Evolutionary conservation across 2,888 invertebrate species (phyloP).

Genomic region (Hipparchia semele): DNA sequence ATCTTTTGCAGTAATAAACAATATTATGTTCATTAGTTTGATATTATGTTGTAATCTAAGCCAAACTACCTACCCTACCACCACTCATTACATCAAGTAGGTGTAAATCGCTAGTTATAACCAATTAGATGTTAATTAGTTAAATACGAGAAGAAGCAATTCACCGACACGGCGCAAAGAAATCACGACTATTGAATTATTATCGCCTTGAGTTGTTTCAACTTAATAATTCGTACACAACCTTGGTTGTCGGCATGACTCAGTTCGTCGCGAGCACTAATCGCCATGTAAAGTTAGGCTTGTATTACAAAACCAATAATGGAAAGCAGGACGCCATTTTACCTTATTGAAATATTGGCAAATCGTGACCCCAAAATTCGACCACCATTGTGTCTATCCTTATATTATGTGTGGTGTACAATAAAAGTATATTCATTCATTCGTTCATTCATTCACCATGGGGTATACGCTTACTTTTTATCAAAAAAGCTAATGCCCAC

Average conservation of each 20-base stretch:
- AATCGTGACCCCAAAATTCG: slow-evolving; percentile 9
- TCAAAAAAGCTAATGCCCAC: no score
- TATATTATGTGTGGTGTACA: not conserved
- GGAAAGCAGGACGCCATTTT: slow-evolving; percentile 36
- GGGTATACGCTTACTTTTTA: no score
- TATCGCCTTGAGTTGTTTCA: slow-evolving; percentile 48
- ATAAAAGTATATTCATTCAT: not conserved
- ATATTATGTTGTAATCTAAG: not conserved
- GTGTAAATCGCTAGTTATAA: not conserved
- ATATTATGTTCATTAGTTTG: not conserved
- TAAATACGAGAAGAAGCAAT: slow-evolving; percentile 21
- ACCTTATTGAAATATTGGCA: slow-evolving; percentile 11
- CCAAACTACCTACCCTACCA: not conserved
- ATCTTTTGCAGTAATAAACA: no score
- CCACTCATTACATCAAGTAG: not conserved
- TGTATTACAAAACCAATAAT: slow-evolving; percentile 44
- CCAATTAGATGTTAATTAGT: slow-evolving; percentile 17
- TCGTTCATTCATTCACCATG: not conserved
- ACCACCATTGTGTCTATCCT: no score
- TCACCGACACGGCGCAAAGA: slow-evolving; percentile 25
- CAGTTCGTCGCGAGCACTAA: slow-evolving; percentile 47
- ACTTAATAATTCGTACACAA: slow-evolving; percentile 50
- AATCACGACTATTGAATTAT: slow-evolving; percentile 40
- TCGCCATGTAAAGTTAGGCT: slow-evolving; percentile 45
- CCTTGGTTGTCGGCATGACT: slow-evolving; percentile 51